These are phyloP conservation scores for Sphaerodactylus townsendi DNA, from an alignment of 2,113 vertebrate species.

Conservation along the genomic window DNA sequence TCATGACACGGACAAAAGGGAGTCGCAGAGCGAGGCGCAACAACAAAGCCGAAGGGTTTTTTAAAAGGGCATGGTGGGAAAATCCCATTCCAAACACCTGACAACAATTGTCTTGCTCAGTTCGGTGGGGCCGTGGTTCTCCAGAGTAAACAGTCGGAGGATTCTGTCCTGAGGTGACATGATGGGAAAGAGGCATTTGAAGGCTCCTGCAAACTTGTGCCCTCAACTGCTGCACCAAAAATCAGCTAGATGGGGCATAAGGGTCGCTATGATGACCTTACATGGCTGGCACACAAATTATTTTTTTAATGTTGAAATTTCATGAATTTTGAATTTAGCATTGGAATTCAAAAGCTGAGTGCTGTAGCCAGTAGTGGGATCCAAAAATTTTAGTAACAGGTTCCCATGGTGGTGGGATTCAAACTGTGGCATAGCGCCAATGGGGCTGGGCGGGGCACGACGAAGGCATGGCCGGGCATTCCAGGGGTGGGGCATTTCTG, in stretches of 20 bases:
- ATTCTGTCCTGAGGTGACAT: background rate
- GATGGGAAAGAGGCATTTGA: background rate
- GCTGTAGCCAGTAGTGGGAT: too few species aligned
- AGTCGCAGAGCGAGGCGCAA: slow-evolving; percentile 21
- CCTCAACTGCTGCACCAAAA: background rate
- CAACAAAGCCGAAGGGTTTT: slow-evolving; percentile 33
- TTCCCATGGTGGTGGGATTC: too few species aligned
- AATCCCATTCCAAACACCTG: slow-evolving; percentile 8
- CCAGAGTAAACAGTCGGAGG: background rate
- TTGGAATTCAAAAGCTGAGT: background rate
- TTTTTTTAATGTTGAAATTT: background rate
- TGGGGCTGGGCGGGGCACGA: too few species aligned
- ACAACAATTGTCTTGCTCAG: background rate
- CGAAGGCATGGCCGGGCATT: too few species aligned
- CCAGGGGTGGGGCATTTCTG: too few species aligned
- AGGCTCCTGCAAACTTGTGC: background rate
- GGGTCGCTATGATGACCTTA: background rate
- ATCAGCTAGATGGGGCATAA: background rate
- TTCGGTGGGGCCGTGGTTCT: background rate
- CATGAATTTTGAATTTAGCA: background rate
- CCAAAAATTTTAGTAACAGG: too few species aligned
- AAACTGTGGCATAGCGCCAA: too few species aligned
- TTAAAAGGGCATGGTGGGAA: background rate
- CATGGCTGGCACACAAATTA: too few species aligned
- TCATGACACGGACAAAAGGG: slow-evolving; percentile 55